Conservation (phyloP, 2,888 invertebrate genomes). For the Lepidocyrtinus sp. region DNA sequence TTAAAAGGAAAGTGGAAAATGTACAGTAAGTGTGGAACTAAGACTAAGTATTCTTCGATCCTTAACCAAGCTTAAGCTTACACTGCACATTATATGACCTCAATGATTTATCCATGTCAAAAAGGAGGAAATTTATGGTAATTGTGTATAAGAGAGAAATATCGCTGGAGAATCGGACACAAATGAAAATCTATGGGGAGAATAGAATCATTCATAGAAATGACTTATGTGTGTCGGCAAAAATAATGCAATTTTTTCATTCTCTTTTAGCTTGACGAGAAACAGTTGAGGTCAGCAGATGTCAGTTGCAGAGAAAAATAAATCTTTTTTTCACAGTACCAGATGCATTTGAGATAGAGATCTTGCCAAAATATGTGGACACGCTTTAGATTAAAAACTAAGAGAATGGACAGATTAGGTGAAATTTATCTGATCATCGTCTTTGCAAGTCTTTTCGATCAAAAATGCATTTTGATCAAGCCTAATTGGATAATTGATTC, state of each 20-base stretch:
- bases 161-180: not conserved
- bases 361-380: not conserved
- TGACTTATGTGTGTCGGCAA: not conserved
- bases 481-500: too few species aligned
- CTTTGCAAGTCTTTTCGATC: too few species aligned
- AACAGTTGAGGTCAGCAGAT: constrained; percentile 28
- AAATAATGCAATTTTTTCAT: constrained; percentile 4
- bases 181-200: constrained; percentile 11
- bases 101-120: constrained; percentile 14
- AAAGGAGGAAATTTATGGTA: constrained; percentile 30
- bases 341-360: constrained; percentile 4
- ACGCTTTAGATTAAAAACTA: constrained; percentile 28
- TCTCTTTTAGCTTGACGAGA: not conserved
- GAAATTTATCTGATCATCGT: too few species aligned
- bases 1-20: not conserved
- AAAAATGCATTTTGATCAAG: not conserved
- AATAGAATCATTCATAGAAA: constrained; percentile 17
- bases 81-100: not conserved
- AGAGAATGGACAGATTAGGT: constrained; percentile 6
- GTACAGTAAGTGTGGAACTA: not conserved
- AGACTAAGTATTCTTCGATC: not conserved
- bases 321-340: not conserved
- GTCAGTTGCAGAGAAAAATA: constrained; percentile 8
- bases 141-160: not conserved
- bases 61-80: too few species aligned